These are phyloP conservation scores for Cyclina sinensis DNA, from an alignment of 1,140 invertebrate species.

Conservation along the genomic window DNA sequence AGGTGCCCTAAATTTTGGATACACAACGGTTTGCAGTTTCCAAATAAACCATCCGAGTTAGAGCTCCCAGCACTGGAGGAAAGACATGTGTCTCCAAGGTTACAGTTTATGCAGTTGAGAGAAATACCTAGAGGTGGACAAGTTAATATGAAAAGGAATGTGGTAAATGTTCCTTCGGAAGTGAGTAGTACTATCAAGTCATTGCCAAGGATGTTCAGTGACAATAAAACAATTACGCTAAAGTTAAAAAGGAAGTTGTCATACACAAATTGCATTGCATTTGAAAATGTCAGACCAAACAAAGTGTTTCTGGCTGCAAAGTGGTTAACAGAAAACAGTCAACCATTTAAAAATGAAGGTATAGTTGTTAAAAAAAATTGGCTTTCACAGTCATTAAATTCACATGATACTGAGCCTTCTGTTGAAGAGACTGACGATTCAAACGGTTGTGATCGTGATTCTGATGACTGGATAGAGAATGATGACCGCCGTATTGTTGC, in stretches of 20 bases:
- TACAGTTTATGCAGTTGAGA: slow-evolving; percentile 47
- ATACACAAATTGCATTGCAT: slow-evolving; percentile 58
- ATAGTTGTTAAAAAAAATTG: slow-evolving; percentile 21
- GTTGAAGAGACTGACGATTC: neutral
- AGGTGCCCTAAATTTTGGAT: too few species aligned
- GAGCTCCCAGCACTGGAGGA: slow-evolving; percentile 48
- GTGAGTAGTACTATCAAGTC: slow-evolving; percentile 44
- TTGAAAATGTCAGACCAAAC: slow-evolving; percentile 63
- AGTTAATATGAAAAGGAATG: slow-evolving; percentile 39
- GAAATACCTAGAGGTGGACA: slow-evolving; percentile 47
- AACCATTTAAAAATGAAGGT: slow-evolving; percentile 49
- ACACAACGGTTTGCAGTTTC: too few species aligned
- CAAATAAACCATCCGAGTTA: too few species aligned
- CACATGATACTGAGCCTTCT: neutral
- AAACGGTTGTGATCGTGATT: neutral
- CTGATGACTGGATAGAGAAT: slow-evolving; percentile 18
- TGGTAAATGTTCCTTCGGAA: slow-evolving; percentile 59
- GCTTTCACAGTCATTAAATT: neutral
- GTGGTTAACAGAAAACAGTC: slow-evolving; percentile 63
- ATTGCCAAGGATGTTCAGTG: slow-evolving; percentile 28
- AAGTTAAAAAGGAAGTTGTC: slow-evolving; percentile 64
- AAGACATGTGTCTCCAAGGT: slow-evolving; percentile 26
- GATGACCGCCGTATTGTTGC: slow-evolving; percentile 8
- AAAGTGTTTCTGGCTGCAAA: slow-evolving; percentile 40
- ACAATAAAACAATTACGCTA: slow-evolving; percentile 44